Evolutionary conservation across 2,113 vertebrate genomes (phyloP), one percentile per base, ranked within the genome.

Genomic region (Pogona vitticeps): DNA sequence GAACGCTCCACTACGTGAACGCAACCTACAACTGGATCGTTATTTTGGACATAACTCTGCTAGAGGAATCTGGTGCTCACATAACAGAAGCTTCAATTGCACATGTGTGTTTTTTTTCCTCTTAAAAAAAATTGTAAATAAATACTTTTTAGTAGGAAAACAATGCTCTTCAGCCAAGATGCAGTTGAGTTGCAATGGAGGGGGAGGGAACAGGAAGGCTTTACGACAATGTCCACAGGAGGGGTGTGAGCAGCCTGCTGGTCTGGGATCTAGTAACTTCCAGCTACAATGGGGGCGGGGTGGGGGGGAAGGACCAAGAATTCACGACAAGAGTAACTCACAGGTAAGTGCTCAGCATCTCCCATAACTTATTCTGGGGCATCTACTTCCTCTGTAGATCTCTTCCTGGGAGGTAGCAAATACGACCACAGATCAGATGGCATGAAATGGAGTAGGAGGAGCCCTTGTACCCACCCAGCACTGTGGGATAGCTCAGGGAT

Each of bases 91-190:
- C 31, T 14, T 15, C 21, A 81, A 85, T 85, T 86, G 77, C 87
- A 88, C 86, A 33, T 76, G 14, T 52, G 46, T 5, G 10, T 52
- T 52, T 10, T 10, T 52, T 52, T 52, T 52, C n/a, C n/a, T 63
- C 42, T 42, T 10, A 21, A 12, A 76, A 58, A 52, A 86, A 83
- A 52, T 38, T 91, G 92, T 91, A 91, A 95, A 95, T 94, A 94
- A 93, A 94, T 0, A 88, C 42, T 94, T 95, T 94, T 92, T 80
- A 93, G 91, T 84, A 84, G 85, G 80, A 6, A 77, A 78, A 52
- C 10, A 85, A 77, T 26, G 2, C 0, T 40, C 31, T 23, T 76
- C 26, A 46, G 61, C 0, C 46, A 75, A 1, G 26, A 8, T 28
- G 28, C 6, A 33, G 63, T 6, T 31, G 18, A 5, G 17, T 38